Evolutionary conservation across 2,113 vertebrate genomes (phyloP).

Genomic region (Eclectus roratus): DNA sequence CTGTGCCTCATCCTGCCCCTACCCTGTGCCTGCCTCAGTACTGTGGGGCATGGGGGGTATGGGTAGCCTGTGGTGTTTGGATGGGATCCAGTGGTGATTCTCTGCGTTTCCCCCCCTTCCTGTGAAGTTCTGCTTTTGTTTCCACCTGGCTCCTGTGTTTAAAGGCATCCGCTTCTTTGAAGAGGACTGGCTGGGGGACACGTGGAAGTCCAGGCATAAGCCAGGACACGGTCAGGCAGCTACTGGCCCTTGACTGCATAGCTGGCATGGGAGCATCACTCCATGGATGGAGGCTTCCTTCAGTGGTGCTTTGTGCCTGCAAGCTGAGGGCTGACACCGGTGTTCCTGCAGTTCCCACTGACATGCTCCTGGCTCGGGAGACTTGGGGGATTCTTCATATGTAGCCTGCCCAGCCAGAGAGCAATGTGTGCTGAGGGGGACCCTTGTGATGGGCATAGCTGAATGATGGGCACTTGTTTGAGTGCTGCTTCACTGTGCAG

Average conservation of each 20-base stretch:
- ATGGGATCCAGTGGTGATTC: background rate
- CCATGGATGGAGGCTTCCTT: background rate
- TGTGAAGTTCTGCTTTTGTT: background rate
- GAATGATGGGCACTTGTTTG: accelerated
- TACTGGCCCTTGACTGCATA: background rate
- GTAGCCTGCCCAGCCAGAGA: background rate
- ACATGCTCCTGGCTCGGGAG: background rate
- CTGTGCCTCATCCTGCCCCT: background rate
- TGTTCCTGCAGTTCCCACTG: background rate
- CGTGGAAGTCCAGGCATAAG: background rate
- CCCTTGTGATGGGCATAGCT: accelerated
- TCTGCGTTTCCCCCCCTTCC: background rate
- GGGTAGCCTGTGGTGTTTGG: accelerated
- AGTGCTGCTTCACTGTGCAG: accelerated
- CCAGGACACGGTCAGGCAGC: background rate
- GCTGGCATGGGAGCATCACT: background rate
- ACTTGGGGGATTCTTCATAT: background rate
- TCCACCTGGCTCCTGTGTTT: background rate
- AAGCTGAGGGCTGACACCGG: background rate
- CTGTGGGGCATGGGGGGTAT: accelerated
- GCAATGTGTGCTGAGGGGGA: background rate
- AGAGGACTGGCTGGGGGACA: too few species aligned
- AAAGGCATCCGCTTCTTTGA: background rate
- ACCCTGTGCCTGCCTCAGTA: background rate
- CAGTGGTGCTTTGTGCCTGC: background rate